Base-by-base conservation (phyloP, 2,113 vertebrate genomes). In the Labeo catla region DNA sequence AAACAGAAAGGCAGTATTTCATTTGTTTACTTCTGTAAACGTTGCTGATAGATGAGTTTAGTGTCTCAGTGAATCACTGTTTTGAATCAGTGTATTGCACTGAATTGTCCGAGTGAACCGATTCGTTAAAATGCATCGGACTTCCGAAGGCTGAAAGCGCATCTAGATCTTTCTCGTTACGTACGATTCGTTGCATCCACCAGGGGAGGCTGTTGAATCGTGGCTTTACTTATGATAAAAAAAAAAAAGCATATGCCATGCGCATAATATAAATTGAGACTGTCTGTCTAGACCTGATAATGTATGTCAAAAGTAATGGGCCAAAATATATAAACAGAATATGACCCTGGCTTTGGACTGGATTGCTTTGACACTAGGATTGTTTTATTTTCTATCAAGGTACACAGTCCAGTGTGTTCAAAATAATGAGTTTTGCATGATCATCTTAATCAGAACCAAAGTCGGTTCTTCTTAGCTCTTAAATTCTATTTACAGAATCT, bases 201-300 rank as follows among this genome's bases (percentile, higher is more conserved):
- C 83, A 89, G 90, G 52, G 87, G 91, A 7, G 4, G 90, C 89
- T 93, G 86, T 88, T 66, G 47, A 61, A 85, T 74, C 49, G 6
- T 36, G 16, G 23, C 36, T 80, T 78, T 43, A 36, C n/a, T 36
- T 78, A 1, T 73, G 9, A 73, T 28, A 1, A 28, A 28, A 28
- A 28, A 28, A 28, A 28, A 3, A n/a, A 77, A 39, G 3, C 39
- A 7, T 73, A 43, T 1, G 2, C 6, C 23, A 34, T 54, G 49
- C 3, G 6, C 10, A 28, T 23, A n/a, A 78, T 39, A 39, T 57
- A 39, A 34, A 57, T 1, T 19, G 70, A 43, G 23, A 36, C 28
- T 11, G 23, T 4, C 45, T 49, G n/a, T 74, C n/a, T 72, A 72
- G 6, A 49, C 11, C 72, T 49, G 45, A 74, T 49, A n/a, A 4